Conservation (phyloP, 2,113 vertebrate species). For the Oreotragus oreotragus region DNA sequence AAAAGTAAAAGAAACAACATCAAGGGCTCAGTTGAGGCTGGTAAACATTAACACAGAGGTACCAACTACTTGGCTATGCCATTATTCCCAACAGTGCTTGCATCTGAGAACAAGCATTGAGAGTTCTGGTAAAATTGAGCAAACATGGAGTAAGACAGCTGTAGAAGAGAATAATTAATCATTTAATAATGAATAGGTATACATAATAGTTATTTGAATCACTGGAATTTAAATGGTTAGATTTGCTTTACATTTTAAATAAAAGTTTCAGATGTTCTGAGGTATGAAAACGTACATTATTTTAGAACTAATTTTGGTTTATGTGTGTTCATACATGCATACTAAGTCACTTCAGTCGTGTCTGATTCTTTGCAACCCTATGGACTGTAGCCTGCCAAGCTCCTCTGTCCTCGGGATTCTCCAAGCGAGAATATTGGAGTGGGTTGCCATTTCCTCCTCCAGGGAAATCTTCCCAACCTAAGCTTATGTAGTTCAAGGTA, state of each 20-base stretch:
- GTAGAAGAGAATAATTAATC: not conserved
- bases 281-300: not conserved
- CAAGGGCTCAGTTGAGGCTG: not conserved
- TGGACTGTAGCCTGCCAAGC: not conserved
- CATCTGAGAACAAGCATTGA: not conserved
- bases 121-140: not conserved
- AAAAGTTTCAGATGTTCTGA: not conserved
- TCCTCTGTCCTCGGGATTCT: not conserved
- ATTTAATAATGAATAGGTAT: not conserved
- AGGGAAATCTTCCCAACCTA: not conserved
- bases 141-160: not conserved
- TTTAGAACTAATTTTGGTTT: not conserved
- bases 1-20: not conserved
- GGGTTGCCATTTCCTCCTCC: not conserved
- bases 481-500: not conserved
- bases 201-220: not conserved
- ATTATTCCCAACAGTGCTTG: not conserved
- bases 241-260: not conserved
- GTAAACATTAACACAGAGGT: not conserved
- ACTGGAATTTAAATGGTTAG: not conserved
- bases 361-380: not conserved
- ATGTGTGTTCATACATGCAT: not conserved
- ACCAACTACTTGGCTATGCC: not conserved
- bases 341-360: not conserved
- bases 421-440: not conserved